Base-by-base conservation (phyloP, 2,113 vertebrate genomes). In the Myocastor coypus region DNA sequence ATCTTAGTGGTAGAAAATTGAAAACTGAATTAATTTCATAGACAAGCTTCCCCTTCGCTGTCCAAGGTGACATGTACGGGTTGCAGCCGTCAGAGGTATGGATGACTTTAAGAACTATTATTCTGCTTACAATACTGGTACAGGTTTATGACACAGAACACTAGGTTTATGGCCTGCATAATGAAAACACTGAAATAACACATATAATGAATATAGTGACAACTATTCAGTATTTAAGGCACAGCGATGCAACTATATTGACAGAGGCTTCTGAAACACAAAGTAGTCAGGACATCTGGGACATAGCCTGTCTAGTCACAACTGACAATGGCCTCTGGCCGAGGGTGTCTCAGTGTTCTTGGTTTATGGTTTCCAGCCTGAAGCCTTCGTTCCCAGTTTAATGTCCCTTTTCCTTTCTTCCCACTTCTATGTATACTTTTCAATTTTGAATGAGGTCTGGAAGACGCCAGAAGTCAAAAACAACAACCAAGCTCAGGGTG, bases 151-250 rank as follows among this genome's bases (percentile, higher is more conserved):
- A 92, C 64, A 93, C 52, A 77, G 84, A 77, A 69, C 69, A 80
- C 16, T 37, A 93, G 86, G 30, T 32, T 68, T 89, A 66, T 14
- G 73, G 89, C 28, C 34, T 34, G 30, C 3, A 0, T 42, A 85
- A 81, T 42, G n/a, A 87, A 89, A 93, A 89, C 37, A 91, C n/a
- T 14, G 80, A 46, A 97, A 59, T 52, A 91, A 64, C 69, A 86
- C 34, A 61, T 9, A 68, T 64, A 91, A 94, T 40, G 26, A 88
- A 83, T 37, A 34, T 69, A 82, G 80, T 61, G 30, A 88, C 57
- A 68, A 52, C 46, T 91, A 37, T 40, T 93, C 55, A 26, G 83
- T 77, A 66, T 86, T 95, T 81, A 34, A 61, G 57, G 82, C 77
- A 63, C 26, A 42, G 0, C 0, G 66, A 80, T 68, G 37, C 52